Base-by-base conservation (phyloP, 23 tunicate species). In the Trididemnum clinides region DNA sequence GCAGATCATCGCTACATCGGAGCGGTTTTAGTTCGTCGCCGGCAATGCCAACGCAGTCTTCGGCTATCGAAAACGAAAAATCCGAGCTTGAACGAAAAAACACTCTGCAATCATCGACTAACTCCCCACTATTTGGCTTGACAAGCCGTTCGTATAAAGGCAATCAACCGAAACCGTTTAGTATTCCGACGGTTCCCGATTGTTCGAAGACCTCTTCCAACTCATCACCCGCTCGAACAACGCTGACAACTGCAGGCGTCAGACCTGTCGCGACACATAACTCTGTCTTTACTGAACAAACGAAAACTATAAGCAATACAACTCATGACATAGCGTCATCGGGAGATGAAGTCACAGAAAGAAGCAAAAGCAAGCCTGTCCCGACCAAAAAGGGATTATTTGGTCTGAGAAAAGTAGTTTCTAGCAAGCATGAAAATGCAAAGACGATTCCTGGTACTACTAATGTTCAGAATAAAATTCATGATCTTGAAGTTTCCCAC, bases 121-220 rank as follows among this genome's bases (percentile, higher is more conserved):
- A 6, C 37, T 32, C 75, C 37, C n/a, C 75, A 6, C 37, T 66
- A 3, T 66, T 28, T 32, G 37, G 37, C n/a, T n/a, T 30, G 6
- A 76, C 80, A 28, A 85, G 91, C 22, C 59, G 95, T 22, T 90
- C 95, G 20, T 79, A 69, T 28, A 85, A 57, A 58, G 81, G 87
- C 71, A 81, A 86, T n/a, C 90, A 84, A 64, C 84, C 72, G 31
- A 91, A 91, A 75, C 87, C 96, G 0, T 85, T 91, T 21, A 86
- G 82, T 62, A 91, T 91, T 27, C 96, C 96, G 23, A 59, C 57
- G 12, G 96, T 91, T 29, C 96, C 96, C 28, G 89, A 64, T 6
- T 51, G 30, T 6, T 29, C 75, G 10, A 31, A n/a, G 37, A 20
- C 10, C 31, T 31, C n/a, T 32, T 3, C 36, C 6, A 30, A 66